Percentiles rank a stretch among this genome's conserved stretches.
Conservation (phyloP, 2,797 vertebrate genomes). For the Yasuhikotakia modesta region DNA sequence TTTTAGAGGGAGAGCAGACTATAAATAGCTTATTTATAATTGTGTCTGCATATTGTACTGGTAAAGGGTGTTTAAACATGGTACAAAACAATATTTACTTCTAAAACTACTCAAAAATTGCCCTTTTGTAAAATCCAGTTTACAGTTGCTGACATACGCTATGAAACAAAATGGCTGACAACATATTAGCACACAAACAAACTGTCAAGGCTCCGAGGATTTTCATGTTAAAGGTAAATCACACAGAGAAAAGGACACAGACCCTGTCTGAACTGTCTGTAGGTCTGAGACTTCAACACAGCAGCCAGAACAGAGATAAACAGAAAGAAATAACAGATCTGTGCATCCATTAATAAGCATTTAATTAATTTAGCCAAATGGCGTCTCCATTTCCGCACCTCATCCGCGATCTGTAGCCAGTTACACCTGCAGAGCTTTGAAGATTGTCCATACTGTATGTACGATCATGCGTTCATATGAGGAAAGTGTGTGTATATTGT, state of each 20-base stretch:
- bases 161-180: not conserved
- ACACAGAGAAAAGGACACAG: slow-evolving; percentile 2
- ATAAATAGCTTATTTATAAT: too few relatives aligned
- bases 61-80: too few relatives aligned
- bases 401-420: slow-evolving; percentile 1
- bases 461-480: not conserved
- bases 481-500: not conserved
- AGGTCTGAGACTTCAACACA: slow-evolving; percentile 13
- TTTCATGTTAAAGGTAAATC: slow-evolving; percentile 12
- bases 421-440: not conserved
- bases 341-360: too few relatives aligned
- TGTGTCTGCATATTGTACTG: too few relatives aligned
- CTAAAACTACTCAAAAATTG: too few relatives aligned
- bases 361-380: too few relatives aligned
- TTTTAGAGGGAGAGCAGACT: too few relatives aligned
- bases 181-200: not conserved
- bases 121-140: too few relatives aligned
- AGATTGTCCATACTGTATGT: not conserved
- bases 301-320: too few relatives aligned
- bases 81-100: too few relatives aligned
- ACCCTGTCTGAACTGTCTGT: not conserved
- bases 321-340: too few relatives aligned
- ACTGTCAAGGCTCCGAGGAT: not conserved
- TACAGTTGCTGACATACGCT: not conserved
- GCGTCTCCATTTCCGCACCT: slow-evolving; percentile 21